Evolutionary conservation across 2,888 invertebrate genomes (phyloP).

Genomic region (Litoditis marina): DNA sequence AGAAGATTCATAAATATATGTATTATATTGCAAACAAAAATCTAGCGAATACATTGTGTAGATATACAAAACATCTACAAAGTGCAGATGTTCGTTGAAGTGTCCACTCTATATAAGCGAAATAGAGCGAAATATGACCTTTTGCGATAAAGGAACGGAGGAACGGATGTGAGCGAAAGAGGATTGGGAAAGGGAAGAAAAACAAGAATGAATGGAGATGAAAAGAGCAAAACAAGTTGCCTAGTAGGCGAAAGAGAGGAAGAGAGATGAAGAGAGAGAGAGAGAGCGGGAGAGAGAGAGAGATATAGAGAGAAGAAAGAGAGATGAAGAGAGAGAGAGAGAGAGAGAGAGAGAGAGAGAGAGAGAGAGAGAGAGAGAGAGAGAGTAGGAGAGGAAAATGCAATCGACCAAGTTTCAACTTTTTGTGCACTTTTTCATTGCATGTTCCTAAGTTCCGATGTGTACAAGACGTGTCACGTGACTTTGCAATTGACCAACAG

Average conservation of each 20-base stretch:
- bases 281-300: background rate
- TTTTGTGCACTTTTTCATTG: no score
- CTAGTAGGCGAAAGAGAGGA: background rate
- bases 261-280: background rate
- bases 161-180: background rate
- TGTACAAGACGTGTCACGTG: no score
- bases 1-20: no score
- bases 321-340: background rate
- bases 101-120: no score
- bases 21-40: no score
- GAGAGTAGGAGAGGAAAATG: background rate
- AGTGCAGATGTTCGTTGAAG: no score
- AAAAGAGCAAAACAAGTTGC: background rate
- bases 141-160: slow-evolving; percentile 8
- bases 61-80: no score
- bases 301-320: background rate
- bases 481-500: no score
- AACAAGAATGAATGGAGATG: background rate
- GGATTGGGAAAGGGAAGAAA: background rate
- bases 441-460: no score
- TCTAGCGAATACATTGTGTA: no score
- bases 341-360: background rate
- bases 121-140: background rate
- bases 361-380: background rate
- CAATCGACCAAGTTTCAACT: no score